Evolutionary conservation across 2,797 vertebrate species (phyloP).

Genomic region (Sylvilagus floridanus): DNA sequence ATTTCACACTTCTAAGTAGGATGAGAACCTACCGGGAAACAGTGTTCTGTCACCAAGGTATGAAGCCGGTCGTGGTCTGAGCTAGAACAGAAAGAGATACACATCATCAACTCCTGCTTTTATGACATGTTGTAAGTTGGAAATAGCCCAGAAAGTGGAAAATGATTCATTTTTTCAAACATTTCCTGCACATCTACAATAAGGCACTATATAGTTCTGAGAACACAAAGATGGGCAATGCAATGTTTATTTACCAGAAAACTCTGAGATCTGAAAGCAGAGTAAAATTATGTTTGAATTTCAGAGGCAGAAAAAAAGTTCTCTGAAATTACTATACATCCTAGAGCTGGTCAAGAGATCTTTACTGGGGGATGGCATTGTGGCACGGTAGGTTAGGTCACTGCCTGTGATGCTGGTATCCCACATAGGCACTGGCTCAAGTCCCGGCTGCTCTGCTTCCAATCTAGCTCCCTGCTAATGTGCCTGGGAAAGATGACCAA

Average conservation of each 20-base stretch:
- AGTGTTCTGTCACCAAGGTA: conserved; percentile 94
- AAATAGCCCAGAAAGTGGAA: neutral
- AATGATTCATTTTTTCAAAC: conserved; percentile 9
- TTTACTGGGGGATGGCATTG: neutral
- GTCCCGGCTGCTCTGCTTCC: no score
- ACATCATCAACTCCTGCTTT: conserved; percentile 31
- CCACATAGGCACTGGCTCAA: no score
- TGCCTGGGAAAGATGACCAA: no score
- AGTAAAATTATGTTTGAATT: conserved; percentile 18
- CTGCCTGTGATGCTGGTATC: no score
- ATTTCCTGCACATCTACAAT: neutral
- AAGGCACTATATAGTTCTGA: neutral
- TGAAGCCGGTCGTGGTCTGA: conserved; percentile 90
- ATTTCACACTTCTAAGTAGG: neutral
- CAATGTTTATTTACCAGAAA: conserved; percentile 13
- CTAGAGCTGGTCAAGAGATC: neutral
- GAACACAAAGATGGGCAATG: neutral
- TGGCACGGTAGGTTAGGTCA: no score
- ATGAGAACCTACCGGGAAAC: conserved; percentile 93
- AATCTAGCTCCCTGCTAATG: no score
- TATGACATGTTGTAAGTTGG: neutral
- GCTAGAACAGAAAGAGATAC: conserved; percentile 68
- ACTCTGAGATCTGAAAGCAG: neutral
- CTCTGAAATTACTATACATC: neutral
- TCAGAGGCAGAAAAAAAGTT: conserved; percentile 40